phyloP scores from a whole-genome alignment of 2,113 vertebrate species.

The Oceanodroma tethys region DNA sequence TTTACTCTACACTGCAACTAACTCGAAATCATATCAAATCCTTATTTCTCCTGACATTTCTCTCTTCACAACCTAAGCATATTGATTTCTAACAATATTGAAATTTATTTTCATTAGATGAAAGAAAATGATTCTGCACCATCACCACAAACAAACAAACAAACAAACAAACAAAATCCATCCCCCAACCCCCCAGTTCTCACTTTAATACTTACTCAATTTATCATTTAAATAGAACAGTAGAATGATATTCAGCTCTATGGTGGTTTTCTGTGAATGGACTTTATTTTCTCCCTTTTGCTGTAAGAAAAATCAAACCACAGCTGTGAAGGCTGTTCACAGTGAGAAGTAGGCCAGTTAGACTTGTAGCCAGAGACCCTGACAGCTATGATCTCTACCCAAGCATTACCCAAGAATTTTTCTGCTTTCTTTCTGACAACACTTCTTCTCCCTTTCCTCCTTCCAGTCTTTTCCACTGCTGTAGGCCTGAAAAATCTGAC shows the following conservation, averaged over 20 bases:
- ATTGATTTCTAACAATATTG: not conserved
- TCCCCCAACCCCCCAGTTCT: fast-evolving
- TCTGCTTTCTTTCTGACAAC: not conserved
- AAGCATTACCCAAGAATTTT: not conserved
- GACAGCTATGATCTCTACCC: not conserved
- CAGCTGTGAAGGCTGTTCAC: not conserved
- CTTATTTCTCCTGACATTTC: not conserved
- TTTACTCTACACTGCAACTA: not conserved
- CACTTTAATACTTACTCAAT: not conserved
- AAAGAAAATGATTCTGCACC: not conserved
- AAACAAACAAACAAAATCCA: not conserved
- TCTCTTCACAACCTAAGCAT: not conserved
- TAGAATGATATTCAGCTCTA: not conserved
- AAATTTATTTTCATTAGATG: not conserved
- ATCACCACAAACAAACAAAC: not conserved
- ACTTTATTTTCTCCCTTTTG: not conserved
- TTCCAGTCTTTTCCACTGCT: not conserved
- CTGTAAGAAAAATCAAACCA: not conserved
- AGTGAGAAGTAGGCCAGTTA: not conserved
- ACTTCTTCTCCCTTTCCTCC: not conserved
- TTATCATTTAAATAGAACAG: not conserved
- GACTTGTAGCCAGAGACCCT: not conserved
- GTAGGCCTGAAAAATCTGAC: not conserved
- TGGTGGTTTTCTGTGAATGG: not conserved
- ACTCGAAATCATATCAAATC: not conserved